Evolutionary conservation across 2,113 vertebrate species (phyloP).

Genomic region (Nycticryphes semicollaris): DNA sequence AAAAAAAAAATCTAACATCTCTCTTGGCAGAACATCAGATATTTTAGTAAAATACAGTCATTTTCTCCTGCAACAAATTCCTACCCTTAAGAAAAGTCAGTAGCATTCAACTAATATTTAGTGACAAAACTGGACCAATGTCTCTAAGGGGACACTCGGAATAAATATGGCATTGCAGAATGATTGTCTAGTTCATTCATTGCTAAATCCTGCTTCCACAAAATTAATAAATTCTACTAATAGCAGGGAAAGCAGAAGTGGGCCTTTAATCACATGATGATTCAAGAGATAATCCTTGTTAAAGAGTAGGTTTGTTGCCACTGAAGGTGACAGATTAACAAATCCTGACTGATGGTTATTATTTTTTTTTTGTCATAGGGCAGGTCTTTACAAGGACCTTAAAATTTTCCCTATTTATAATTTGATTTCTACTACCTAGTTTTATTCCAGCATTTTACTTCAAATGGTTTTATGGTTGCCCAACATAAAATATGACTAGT

Average conservation of each 20-base stretch:
- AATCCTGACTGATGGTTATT: not conserved
- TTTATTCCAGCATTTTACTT: slow-evolving; percentile 15
- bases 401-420: not conserved
- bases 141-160: not conserved
- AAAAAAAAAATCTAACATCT: not conserved
- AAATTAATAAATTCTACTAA: not conserved
- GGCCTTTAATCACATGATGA: not conserved
- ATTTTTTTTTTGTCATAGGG: not conserved
- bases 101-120: not conserved
- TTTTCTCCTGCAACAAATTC: not conserved
- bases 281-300: not conserved
- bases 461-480: slow-evolving; percentile 21
- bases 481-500: slow-evolving; percentile 21
- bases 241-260: not conserved
- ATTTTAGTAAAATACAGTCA: not conserved
- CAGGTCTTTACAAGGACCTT: not conserved
- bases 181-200: not conserved
- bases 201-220: not conserved
- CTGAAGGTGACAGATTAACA: not conserved
- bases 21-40: not conserved
- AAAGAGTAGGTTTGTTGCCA: not conserved
- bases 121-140: not conserved
- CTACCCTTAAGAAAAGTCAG: not conserved
- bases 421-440: not conserved
- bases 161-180: not conserved